Evolutionary conservation across 2,113 vertebrate species (phyloP).

Genomic region (Pavo muticus): DNA sequence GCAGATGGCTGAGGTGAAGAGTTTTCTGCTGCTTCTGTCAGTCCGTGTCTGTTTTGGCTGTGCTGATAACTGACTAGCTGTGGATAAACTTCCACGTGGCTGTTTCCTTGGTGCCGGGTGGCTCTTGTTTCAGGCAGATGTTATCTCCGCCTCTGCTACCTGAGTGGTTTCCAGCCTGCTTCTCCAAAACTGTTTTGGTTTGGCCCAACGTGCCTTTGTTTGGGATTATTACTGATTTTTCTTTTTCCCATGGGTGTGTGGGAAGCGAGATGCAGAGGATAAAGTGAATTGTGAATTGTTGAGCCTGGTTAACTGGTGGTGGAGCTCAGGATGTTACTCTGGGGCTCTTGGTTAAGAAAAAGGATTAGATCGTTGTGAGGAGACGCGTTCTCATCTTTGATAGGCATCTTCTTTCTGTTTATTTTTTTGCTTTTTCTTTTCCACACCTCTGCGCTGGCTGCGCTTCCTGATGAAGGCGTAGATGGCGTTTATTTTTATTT

Average conservation of each 20-base stretch:
- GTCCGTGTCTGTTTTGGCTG: conserved; percentile 3
- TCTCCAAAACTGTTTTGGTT: conserved; percentile 58
- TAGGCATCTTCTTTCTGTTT: not conserved
- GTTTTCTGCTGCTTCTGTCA: not conserved
- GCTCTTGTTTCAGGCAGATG: conserved; percentile 59
- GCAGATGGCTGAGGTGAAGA: not conserved
- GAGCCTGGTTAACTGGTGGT: not conserved
- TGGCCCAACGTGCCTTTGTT: conserved; percentile 12
- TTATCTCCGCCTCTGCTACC: conserved; percentile 57
- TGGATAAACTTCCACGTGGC: conserved; percentile 35
- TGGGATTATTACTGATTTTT: not conserved
- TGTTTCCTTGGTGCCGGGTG: conserved; percentile 56
- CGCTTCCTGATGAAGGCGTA: not conserved
- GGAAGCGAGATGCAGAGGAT: conserved; percentile 19
- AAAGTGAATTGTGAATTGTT: not conserved
- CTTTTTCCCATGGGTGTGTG: not conserved
- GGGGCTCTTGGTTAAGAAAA: not conserved
- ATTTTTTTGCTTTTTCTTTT: not conserved
- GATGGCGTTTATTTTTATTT: not conserved
- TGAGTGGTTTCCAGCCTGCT: conserved; percentile 55
- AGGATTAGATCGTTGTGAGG: not conserved
- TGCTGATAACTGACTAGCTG: not conserved
- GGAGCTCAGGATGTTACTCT: not conserved
- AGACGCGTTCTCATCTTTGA: not conserved
- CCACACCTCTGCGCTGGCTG: not conserved